phyloP scores from a whole-genome alignment of 1,140 invertebrate genomes.

The Heliconius nattereri region DNA sequence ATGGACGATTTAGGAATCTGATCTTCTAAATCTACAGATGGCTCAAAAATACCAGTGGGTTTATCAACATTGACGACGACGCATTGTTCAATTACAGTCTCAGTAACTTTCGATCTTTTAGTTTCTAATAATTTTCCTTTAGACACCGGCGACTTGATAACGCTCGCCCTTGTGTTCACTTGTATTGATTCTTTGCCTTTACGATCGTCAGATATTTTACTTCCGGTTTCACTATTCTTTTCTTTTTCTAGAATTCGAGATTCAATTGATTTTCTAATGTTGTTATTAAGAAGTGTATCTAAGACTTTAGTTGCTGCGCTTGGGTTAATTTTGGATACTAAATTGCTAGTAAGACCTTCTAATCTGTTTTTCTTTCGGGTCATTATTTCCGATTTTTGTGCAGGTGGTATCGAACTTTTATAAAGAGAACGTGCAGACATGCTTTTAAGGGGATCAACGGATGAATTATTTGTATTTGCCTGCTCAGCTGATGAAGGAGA shows the following conservation, averaged over 20 bases:
- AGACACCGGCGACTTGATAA: constrained; percentile 81
- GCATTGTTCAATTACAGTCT: constrained; percentile 58
- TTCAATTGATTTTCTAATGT: constrained; percentile 80
- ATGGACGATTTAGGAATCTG: constrained; percentile 83
- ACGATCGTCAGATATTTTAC: constrained; percentile 62
- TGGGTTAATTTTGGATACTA: constrained; percentile 81
- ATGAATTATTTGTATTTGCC: constrained; percentile 58
- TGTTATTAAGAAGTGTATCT: constrained; percentile 78
- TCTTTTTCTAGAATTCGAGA: constrained; percentile 79
- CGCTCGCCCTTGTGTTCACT: constrained; percentile 74
- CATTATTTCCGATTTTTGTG: constrained; percentile 81
- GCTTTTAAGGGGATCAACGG: constrained; percentile 68
- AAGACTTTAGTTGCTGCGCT: constrained; percentile 78
- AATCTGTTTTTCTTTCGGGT: constrained; percentile 82
- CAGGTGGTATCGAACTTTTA: constrained; percentile 73
- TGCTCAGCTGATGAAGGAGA: constrained; percentile 47
- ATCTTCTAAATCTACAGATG: constrained; percentile 83
- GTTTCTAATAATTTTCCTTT: constrained; percentile 76
- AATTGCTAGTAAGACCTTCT: constrained; percentile 82
- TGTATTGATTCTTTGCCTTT: constrained; percentile 69
- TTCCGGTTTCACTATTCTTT: constrained; percentile 57
- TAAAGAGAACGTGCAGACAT: constrained; percentile 73
- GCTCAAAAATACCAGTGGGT: constrained; percentile 84
- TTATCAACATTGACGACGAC: constrained; percentile 77
- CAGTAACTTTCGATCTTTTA: constrained; percentile 70